Conservation (phyloP, 2,113 vertebrate species). For the Helogale parvula region DNA sequence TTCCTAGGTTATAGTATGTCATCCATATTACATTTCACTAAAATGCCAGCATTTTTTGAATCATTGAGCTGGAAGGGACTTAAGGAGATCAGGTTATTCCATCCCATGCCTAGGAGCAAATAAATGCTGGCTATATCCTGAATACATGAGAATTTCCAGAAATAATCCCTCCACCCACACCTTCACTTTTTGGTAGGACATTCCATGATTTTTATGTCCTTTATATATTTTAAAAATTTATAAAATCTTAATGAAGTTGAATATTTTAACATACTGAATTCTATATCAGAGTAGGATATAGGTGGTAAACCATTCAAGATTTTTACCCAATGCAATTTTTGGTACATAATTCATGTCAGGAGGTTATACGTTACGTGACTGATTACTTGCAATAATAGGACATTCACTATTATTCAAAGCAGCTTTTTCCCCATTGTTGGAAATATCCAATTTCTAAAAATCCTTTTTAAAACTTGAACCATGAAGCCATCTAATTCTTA, state of each 20-base stretch:
- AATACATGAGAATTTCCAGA: background rate
- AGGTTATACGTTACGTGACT: background rate
- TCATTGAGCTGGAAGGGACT: background rate
- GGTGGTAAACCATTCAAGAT: background rate
- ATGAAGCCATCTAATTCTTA: background rate
- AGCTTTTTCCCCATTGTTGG: background rate
- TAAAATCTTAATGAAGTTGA: background rate
- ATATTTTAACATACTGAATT: background rate
- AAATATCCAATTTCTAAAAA: background rate
- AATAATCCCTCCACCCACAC: rapidly evolving
- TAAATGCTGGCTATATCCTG: background rate
- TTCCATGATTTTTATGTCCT: background rate
- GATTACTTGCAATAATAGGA: background rate
- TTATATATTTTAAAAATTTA: background rate
- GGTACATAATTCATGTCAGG: background rate
- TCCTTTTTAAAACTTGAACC: background rate
- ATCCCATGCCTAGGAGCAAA: background rate
- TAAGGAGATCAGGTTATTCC: background rate
- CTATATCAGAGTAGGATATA: background rate
- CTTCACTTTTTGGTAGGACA: background rate
- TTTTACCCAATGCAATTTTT: background rate
- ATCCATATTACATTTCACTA: background rate
- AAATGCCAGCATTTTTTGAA: background rate
- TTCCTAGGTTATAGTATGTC: background rate
- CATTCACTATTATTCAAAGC: background rate